Base-by-base conservation (phyloP, 2,888 invertebrate genomes). In the Pristionchus maxplancki region DNA sequence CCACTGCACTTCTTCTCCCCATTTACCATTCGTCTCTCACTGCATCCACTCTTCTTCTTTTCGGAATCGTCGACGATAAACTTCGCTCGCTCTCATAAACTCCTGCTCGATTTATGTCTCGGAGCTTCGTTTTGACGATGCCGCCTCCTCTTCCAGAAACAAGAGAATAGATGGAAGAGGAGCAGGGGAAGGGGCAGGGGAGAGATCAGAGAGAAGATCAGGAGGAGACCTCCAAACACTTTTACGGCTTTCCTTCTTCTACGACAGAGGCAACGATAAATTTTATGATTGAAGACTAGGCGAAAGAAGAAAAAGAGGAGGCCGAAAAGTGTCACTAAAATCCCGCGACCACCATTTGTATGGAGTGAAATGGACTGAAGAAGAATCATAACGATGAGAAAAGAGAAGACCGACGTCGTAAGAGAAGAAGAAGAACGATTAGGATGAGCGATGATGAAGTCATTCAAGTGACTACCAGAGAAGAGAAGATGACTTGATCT, bases 251-350 rank as follows among this genome's bases (percentile, higher is more conserved):
- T 24, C 24, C 24, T 13, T 67, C 17, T 17, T 67, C 64, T 67
- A 28, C 64, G 64, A 67, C 64, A 17, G 64, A 67, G 31, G 64
- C 74, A 40, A 11, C 86, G 24, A 86, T 86, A 74, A 87, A 87
- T 50, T 87, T 87, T 74, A 87, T 62, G 87, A 87, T 74, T 31
- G 53, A 74, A 40, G 74, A 74, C 31, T 24, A 40, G 37, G 40
- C 6, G 74, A 74, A 37, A 40, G 31, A 31, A 74, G 40, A 37
- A 40, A 40, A 74, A 40, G n/a, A n/a, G 28, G 13, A 40, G 58
- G 24, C 74, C 78, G 87, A 87, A 78, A 87, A 87, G 87, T 87
- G 87, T 87, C 87, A 74, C 87, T 87, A 87, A 87, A 87, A 87
- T 62, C 74, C 58, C 50, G 53, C 62, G 34, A 44, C 37, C 17